A percentile compares a stretch with the other conserved stretches of the same genome.
Conservation (phyloP, 2,797 vertebrate genomes). For the Lacerta agilis region DNA sequence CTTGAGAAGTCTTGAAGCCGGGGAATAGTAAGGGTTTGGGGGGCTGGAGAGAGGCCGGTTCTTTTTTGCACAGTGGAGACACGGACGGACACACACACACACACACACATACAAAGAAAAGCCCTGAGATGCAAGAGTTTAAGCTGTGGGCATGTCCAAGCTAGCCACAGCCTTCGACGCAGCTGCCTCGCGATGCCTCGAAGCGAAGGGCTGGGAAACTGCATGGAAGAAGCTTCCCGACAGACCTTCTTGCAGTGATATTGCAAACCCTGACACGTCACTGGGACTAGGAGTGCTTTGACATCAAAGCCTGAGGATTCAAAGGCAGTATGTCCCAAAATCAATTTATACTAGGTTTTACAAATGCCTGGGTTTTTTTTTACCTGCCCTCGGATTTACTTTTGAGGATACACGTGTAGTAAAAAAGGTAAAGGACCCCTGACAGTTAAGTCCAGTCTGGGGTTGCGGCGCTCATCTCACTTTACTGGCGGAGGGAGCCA, state of each 20-base stretch:
- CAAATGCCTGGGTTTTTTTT: neutral
- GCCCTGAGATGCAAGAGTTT: neutral
- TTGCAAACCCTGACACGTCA: neutral
- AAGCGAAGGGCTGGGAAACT: neutral
- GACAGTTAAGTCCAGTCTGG: too few species aligned
- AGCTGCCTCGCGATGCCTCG: neutral
- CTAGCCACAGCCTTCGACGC: neutral
- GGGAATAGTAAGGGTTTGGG: neutral
- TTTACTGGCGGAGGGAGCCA: too few species aligned
- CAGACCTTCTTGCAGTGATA: neutral
- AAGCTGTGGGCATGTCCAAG: neutral
- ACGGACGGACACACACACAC: too few species aligned
- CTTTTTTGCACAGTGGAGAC: neutral
- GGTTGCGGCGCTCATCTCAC: too few species aligned
- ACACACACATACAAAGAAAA: too few species aligned
- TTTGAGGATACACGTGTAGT: neutral
- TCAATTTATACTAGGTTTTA: neutral
- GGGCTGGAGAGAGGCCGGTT: neutral
- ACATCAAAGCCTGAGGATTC: neutral
- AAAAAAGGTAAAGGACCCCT: too few species aligned
- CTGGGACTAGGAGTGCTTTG: neutral
- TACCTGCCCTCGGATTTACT: neutral
- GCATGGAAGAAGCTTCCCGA: neutral
- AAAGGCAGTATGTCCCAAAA: too few species aligned
- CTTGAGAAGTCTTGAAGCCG: neutral